Conservation (phyloP, 1,140 invertebrate genomes). For the Diplogasteroides magnus region DNA sequence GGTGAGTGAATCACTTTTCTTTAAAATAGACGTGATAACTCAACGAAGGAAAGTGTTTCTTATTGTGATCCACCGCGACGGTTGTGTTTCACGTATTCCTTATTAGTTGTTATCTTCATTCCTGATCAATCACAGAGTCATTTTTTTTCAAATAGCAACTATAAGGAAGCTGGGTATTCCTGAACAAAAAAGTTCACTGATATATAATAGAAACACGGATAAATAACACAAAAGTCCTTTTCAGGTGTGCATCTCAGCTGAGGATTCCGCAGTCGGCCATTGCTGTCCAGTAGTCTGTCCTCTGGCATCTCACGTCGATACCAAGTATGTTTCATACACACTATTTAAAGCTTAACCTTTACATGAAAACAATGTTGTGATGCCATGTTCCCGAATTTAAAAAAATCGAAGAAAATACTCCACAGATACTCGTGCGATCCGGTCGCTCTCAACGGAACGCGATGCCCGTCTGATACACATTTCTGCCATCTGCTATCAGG, state of each 20-base stretch:
- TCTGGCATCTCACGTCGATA: constrained; percentile 36
- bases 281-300: constrained; percentile 52
- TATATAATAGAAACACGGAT: too few relatives aligned
- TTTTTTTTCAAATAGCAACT: too few relatives aligned
- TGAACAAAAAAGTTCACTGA: too few relatives aligned
- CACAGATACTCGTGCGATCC: constrained; percentile 33
- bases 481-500: constrained; percentile 50
- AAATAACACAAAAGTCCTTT: not conserved
- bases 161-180: too few relatives aligned
- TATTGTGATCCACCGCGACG: too few relatives aligned
- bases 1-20: not conserved
- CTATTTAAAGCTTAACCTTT: too few relatives aligned
- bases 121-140: too few relatives aligned
- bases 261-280: constrained; percentile 51
- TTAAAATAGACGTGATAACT: constrained; percentile 8
- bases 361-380: too few relatives aligned
- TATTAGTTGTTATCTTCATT: not conserved
- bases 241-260: constrained; percentile 35
- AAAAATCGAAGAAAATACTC: too few relatives aligned
- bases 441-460: constrained; percentile 7
- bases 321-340: too few relatives aligned
- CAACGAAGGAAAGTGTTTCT: not conserved
- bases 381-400: too few relatives aligned
- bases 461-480: constrained; percentile 51
- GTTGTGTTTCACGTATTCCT: not conserved